Evolutionary conservation across 2,888 invertebrate species (phyloP).

Genomic region (Subacronicta megacephala): DNA sequence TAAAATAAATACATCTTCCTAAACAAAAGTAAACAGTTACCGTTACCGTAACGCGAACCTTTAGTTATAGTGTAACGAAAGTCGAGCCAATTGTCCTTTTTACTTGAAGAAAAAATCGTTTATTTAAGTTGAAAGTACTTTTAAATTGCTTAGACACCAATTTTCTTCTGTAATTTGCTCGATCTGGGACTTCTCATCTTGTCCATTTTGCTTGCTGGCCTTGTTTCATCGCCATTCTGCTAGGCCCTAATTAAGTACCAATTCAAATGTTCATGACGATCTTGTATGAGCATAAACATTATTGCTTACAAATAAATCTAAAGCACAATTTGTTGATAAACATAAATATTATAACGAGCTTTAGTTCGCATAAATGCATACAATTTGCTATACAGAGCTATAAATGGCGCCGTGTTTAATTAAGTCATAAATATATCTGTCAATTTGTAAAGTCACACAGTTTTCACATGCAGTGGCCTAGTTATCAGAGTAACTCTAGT

Average conservation of each 20-base stretch:
- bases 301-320: slow-evolving; percentile 15
- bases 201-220: no score
- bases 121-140: no score
- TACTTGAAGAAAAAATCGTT: no score
- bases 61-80: no score
- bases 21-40: no score
- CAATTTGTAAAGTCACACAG: slow-evolving; percentile 43
- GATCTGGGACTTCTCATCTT: no score
- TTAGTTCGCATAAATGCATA: slow-evolving; percentile 24
- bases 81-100: no score
- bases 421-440: slow-evolving; percentile 38
- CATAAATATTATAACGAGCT: slow-evolving; percentile 7
- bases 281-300: not conserved
- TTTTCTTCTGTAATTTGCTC: no score
- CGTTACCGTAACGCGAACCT: no score
- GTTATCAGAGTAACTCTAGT: slow-evolving; percentile 17
- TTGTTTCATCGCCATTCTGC: not conserved
- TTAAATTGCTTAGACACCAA: no score
- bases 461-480: slow-evolving; percentile 51
- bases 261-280: not conserved
- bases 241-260: not conserved
- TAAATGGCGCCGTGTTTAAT: slow-evolving; percentile 37
- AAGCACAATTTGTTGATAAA: slow-evolving; percentile 25
- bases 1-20: no score
- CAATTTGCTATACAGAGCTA: slow-evolving; percentile 31